Conservation (phyloP, 2,888 invertebrate species). For the Cheilosia vulpina region DNA sequence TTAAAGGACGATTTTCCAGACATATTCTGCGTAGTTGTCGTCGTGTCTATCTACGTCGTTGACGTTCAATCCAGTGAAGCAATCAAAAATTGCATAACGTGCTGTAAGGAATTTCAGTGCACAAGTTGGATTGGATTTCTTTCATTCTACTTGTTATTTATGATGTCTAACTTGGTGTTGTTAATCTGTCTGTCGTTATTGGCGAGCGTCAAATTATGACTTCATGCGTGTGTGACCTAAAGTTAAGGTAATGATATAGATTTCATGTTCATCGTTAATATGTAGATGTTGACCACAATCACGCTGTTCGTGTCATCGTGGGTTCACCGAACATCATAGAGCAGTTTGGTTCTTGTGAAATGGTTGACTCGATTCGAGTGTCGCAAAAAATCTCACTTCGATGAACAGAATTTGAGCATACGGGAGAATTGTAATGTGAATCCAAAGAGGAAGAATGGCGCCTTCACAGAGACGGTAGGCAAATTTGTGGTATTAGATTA, state of each 20-base stretch:
- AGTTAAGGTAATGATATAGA: not conserved
- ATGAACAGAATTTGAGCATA: no score
- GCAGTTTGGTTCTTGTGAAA: no score
- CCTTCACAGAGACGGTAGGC: no score
- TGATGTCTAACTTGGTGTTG: conserved; percentile 45
- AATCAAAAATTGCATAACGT: conserved; percentile 74
- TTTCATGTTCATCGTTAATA: no score
- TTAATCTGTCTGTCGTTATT: conserved; percentile 31
- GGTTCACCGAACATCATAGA: no score
- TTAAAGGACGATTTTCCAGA: conserved; percentile 49
- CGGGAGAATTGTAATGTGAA: no score
- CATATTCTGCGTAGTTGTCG: conserved; percentile 9
- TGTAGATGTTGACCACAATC: no score
- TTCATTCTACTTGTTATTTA: not conserved
- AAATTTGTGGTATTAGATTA: no score
- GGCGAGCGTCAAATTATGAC: conserved; percentile 32
- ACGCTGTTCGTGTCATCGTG: no score
- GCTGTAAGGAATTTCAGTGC: conserved; percentile 72
- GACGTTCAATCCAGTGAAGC: conserved; percentile 67
- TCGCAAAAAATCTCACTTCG: no score
- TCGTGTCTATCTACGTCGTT: conserved; percentile 29
- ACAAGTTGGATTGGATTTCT: conserved; percentile 69
- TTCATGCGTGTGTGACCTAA: not conserved
- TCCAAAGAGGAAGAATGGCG: no score
- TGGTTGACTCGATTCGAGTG: no score